phyloP scores from a whole-genome alignment of 2,888 invertebrate genomes.

The Copidosoma aretas region DNA sequence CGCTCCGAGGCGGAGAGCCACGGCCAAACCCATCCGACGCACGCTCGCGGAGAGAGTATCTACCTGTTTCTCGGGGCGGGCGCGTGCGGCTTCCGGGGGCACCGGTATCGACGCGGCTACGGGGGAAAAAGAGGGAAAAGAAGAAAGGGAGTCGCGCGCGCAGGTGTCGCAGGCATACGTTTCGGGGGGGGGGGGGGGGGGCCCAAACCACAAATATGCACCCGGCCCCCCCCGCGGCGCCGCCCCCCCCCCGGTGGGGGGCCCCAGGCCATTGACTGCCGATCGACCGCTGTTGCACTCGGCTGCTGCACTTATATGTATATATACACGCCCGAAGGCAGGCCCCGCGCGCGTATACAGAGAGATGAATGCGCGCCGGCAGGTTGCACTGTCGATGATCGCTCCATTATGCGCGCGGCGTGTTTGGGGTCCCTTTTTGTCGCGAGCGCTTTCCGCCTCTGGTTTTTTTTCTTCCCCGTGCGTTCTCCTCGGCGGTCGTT shows the following conservation, averaged over 20 bases:
- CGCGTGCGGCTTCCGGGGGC: conserved; percentile 49
- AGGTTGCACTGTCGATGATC: conserved; percentile 53
- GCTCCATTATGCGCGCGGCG: not conserved
- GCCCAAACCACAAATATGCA: conserved; percentile 61
- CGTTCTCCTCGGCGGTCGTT: too few relatives aligned
- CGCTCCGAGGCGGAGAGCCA: too few relatives aligned
- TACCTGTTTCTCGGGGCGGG: conserved; percentile 49
- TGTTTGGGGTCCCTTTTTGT: not conserved
- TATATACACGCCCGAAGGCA: not conserved
- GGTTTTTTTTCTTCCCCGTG: too few relatives aligned
- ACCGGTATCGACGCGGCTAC: conserved; percentile 1
- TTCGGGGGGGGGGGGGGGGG: conserved; percentile 50
- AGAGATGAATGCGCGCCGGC: conserved; percentile 41
- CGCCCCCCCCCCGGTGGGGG: not conserved
- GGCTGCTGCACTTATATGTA: conserved; percentile 56
- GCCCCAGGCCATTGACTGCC: conserved; percentile 49
- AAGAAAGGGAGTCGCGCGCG: conserved; percentile 38
- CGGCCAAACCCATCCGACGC: not conserved
- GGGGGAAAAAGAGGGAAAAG: conserved; percentile 32
- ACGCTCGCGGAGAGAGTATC: not conserved
- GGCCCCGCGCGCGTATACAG: conserved; percentile 28
- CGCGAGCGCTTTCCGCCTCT: too few relatives aligned
- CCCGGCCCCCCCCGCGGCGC: conserved; percentile 52
- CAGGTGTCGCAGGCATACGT: conserved; percentile 38
- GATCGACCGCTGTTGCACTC: too few relatives aligned